Percentiles rank a stretch among this genome's conserved stretches.
These are phyloP conservation scores for Hemaris fuciformis DNA, from an alignment of 2,888 invertebrate genomes.

Conservation along the genomic window DNA sequence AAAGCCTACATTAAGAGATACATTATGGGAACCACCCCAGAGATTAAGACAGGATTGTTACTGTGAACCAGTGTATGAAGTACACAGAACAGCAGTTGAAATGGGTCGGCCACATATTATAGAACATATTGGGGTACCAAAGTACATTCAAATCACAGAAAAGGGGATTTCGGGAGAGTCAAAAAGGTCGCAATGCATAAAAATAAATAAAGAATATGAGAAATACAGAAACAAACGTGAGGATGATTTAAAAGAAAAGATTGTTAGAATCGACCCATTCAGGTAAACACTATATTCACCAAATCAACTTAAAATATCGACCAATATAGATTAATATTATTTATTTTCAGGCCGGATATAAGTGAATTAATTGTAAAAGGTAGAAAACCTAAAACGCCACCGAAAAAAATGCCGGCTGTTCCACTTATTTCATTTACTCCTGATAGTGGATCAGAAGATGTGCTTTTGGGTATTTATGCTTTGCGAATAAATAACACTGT, in stretches of 20 bases:
- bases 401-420: conserved; percentile 42
- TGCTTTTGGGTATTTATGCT: conserved; percentile 47
- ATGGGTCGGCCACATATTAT: conserved; percentile 51
- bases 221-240: conserved; percentile 54
- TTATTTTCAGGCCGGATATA: conserved; percentile 51
- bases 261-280: conserved; percentile 60
- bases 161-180: conserved; percentile 50
- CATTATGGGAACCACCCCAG: conserved; percentile 55
- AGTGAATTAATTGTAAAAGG: conserved; percentile 57
- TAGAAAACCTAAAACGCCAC: conserved; percentile 47
- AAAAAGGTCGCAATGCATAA: conserved; percentile 37
- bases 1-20: conserved; percentile 48
- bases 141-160: conserved; percentile 53
- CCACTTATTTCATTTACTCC: conserved; percentile 44
- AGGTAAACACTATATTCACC: conserved; percentile 38
- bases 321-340: neutral
- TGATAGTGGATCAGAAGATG: conserved; percentile 21
- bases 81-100: conserved; percentile 56
- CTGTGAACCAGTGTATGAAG: conserved; percentile 59
- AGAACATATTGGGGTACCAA: conserved; percentile 64
- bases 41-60: conserved; percentile 55
- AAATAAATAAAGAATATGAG: conserved; percentile 48
- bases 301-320: neutral
- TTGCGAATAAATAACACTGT: conserved; percentile 65
- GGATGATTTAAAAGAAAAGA: conserved; percentile 41